These are phyloP conservation scores for Gobius niger DNA, from an alignment of 2,113 vertebrate species.

Conservation along the genomic window DNA sequence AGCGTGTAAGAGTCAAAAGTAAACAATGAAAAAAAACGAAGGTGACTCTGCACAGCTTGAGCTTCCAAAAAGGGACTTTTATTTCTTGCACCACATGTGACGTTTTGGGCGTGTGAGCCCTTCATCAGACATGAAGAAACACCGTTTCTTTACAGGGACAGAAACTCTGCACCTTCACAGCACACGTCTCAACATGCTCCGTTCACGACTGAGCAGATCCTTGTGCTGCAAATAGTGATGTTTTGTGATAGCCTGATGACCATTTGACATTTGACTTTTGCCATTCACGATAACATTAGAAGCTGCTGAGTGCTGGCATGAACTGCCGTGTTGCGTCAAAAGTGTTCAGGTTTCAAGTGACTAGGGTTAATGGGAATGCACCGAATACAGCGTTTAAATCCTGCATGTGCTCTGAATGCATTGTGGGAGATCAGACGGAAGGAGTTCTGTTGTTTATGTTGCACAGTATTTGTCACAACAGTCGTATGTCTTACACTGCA, in stretches of 20 bases:
- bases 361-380: background rate
- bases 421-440: background rate
- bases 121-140: background rate
- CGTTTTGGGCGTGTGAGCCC: background rate
- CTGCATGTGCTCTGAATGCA: background rate
- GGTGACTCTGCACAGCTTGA: no score
- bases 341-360: background rate
- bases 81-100: no score
- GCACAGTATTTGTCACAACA: no score
- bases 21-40: no score
- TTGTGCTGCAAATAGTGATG: constrained; percentile 20
- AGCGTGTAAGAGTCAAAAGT: no score
- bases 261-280: constrained; percentile 29
- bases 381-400: background rate
- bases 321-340: background rate
- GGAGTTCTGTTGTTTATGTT: background rate
- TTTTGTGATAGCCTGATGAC: constrained; percentile 24
- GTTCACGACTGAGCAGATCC: constrained; percentile 37
- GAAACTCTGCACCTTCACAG: constrained; percentile 52
- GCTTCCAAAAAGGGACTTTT: no score
- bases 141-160: constrained; percentile 4
- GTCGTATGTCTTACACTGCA: background rate
- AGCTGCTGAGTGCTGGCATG: background rate
- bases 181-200: constrained; percentile 18
- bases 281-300: constrained; percentile 1